Base-by-base conservation (phyloP, 1,140 invertebrate species). In the Oncopeltus fasciatus region DNA sequence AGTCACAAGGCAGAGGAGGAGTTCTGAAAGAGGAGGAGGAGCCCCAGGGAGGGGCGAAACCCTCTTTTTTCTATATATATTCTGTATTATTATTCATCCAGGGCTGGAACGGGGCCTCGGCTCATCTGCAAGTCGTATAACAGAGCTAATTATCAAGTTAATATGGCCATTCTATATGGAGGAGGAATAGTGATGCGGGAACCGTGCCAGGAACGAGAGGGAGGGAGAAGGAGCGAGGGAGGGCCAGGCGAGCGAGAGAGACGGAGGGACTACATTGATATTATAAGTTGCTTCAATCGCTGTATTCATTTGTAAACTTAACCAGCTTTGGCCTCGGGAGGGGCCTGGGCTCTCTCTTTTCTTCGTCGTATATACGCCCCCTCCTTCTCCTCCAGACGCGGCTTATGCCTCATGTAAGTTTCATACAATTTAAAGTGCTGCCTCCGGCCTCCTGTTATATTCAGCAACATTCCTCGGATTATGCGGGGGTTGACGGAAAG, bases 101-200 rank as follows among this genome's bases (percentile, higher is more conserved):
- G 61, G 61, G 57, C 59, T 27, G 58, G 43, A 59, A 49, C 56
- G 58, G 31, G 27, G 43, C 31, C 46, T 61, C 44, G 53, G 77
- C 85, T 86, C 84, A 87, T 87, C 84, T 87, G 85, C 85, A 87
- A 87, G 84, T 87, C 84, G 81, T 85, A 87, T 86, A 86, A 85
- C 84, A 83, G 80, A 84, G 80, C 84, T 87, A 87, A 87, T 87
- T 87, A 87, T 86, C 83, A 87, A 86, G 84, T 86, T 86, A 85
- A 86, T 86, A 86, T 85, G 84, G 83, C 79, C 78, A 81, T 81
- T 81, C 78, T 80, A 79, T 80, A 77, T 77, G 76, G 76, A 78
- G 76, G 71, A 78, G 76, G 75, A 69, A 66, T 60, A 68, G 65
- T 63, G 67, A 66, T 68, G 66, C 71, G 74, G 75, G 73, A 74